Conservation (phyloP, 2,113 vertebrate genomes). For the Corydoras maculifer region DNA sequence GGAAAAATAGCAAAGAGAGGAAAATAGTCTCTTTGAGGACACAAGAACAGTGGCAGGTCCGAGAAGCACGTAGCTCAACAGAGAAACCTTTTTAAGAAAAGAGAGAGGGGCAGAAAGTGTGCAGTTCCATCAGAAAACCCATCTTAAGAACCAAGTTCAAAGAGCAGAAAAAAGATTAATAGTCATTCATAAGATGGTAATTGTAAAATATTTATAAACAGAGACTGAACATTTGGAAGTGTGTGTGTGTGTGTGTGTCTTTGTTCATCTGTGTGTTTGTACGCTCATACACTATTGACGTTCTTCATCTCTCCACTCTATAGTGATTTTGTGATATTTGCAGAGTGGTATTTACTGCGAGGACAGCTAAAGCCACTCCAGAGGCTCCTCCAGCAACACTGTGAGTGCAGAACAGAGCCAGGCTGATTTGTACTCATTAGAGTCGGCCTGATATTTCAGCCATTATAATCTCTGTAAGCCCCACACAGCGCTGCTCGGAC, state of each 20-base stretch:
- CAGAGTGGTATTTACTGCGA: slow-evolving; percentile 14
- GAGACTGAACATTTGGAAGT: slow-evolving; percentile 4
- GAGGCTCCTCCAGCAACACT: slow-evolving; percentile 3
- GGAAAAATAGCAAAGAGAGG: slow-evolving; percentile 28
- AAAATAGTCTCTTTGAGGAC: slow-evolving; percentile 28
- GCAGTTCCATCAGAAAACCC: background rate
- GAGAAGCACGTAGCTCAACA: slow-evolving; percentile 16
- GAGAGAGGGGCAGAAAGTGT: background rate
- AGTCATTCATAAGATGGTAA: slow-evolving; percentile 4
- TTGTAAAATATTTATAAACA: background rate
- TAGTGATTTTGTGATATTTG: slow-evolving; percentile 23
- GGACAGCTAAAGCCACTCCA: slow-evolving; percentile 16
- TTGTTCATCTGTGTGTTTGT: background rate
- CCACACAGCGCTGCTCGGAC: slow-evolving; percentile 4
- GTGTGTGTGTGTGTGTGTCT: slow-evolving; percentile 14
- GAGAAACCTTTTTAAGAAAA: slow-evolving; percentile 10
- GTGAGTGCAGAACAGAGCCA: slow-evolving; percentile 17
- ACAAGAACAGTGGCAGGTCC: slow-evolving; percentile 22
- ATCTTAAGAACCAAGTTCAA: slow-evolving; percentile 26
- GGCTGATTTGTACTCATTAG: slow-evolving; percentile 32
- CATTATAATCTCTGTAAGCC: slow-evolving; percentile 28
- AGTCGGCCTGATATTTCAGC: slow-evolving; percentile 19
- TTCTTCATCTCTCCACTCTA: slow-evolving; percentile 32
- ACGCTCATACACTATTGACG: background rate
- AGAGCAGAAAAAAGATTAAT: slow-evolving; percentile 1